Evolutionary conservation across 1,140 invertebrate species (phyloP).

Genomic region (Drosophila elegans): DNA sequence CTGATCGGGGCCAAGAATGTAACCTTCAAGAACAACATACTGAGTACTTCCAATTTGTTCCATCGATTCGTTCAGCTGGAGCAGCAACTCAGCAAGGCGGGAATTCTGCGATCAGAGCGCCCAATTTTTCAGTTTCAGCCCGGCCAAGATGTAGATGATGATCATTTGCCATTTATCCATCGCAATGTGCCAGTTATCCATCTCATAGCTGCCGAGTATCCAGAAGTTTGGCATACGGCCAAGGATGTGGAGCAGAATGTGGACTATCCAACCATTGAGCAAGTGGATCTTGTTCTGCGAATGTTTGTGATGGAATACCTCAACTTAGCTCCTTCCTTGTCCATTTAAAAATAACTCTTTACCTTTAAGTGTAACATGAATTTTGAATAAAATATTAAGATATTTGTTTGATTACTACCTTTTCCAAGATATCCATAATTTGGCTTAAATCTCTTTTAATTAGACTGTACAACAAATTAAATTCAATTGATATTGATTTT

Average conservation of each 20-base stretch:
- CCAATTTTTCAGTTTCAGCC: constrained; percentile 86
- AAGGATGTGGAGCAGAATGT: background rate
- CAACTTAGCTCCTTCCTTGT: background rate
- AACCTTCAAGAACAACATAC: constrained; percentile 93
- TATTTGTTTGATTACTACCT: no score
- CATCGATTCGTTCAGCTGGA: constrained; percentile 87
- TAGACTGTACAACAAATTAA: no score
- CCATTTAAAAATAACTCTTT: background rate
- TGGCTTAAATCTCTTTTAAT: no score
- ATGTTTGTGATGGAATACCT: constrained; percentile 34
- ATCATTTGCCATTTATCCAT: constrained; percentile 95
- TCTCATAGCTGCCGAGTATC: constrained; percentile 50
- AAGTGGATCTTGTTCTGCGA: constrained; percentile 19
- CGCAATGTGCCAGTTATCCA: constrained; percentile 86
- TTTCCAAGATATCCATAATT: no score
- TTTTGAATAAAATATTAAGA: no score
- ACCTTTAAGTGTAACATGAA: no score
- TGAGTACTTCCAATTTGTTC: constrained; percentile 89
- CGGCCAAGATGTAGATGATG: constrained; percentile 91
- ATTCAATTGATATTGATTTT: no score
- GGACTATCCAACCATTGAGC: constrained; percentile 18
- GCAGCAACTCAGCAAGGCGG: constrained; percentile 86
- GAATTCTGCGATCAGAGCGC: constrained; percentile 81
- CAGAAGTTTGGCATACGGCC: background rate
- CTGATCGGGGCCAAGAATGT: constrained; percentile 93